Evolutionary conservation across 1,140 invertebrate species (phyloP).

Genomic region (Drosophila ogumai): DNA sequence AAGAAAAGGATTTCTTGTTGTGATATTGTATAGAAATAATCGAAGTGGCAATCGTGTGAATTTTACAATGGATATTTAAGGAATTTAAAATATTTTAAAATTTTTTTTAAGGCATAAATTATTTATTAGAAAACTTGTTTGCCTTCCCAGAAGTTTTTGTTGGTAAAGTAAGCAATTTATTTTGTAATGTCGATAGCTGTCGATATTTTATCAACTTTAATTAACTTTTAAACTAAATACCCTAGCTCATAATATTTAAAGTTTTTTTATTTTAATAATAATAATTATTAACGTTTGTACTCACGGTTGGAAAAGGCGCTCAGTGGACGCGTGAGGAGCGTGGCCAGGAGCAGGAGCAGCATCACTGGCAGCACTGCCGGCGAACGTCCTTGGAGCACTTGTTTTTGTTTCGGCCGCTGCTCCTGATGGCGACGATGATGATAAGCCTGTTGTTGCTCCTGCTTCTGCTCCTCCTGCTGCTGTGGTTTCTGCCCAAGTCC

Average conservation of each 20-base stretch:
- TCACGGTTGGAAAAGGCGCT: conserved; percentile 67
- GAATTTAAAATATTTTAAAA: not conserved
- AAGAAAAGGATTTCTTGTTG: too few species aligned
- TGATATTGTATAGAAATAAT: not conserved
- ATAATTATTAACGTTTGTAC: conserved; percentile 19
- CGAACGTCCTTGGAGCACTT: conserved; percentile 46
- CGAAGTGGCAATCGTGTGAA: not conserved
- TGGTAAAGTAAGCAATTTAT: not conserved
- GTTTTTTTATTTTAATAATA: too few species aligned
- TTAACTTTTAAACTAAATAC: too few species aligned
- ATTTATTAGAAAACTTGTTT: not conserved
- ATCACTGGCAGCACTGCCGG: conserved; percentile 55
- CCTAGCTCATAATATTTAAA: not conserved
- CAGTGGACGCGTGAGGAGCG: conserved; percentile 58
- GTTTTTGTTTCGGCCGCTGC: conserved; percentile 27
- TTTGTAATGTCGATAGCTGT: not conserved
- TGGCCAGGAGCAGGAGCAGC: conserved; percentile 60
- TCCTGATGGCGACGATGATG: conserved; percentile 22
- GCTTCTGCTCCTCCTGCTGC: conserved; percentile 15
- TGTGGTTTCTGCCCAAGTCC: not conserved
- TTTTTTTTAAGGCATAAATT: not conserved
- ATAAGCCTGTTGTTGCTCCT: conserved; percentile 28
- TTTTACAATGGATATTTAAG: not conserved
- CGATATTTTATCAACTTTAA: too few species aligned
- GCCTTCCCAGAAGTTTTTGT: not conserved